phyloP scores from a whole-genome alignment of 2,797 vertebrate genomes.

The Alauda arvensis region DNA sequence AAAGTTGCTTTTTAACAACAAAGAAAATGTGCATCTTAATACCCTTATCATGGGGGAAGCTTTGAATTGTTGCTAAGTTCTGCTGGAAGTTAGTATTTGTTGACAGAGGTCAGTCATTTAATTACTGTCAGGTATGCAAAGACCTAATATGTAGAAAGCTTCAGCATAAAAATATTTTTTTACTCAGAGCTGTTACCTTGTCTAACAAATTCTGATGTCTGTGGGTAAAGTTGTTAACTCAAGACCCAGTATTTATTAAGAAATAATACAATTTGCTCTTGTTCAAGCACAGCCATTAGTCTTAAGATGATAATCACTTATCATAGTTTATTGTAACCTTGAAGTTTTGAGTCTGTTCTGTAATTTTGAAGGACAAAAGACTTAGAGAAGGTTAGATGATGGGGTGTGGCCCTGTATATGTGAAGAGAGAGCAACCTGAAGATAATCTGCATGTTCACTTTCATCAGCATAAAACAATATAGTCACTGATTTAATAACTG shows the following conservation, averaged over 20 bases:
- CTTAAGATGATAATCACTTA: background rate
- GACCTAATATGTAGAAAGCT: background rate
- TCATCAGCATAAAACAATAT: background rate
- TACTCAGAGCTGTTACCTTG: background rate
- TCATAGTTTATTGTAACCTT: background rate
- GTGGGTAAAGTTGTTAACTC: background rate
- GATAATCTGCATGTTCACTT: background rate
- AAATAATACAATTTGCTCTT: background rate
- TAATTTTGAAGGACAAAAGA: background rate
- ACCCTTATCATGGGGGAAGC: background rate
- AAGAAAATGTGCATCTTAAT: background rate
- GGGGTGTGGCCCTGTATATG: background rate
- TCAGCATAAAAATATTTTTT: background rate
- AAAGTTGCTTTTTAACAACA: background rate
- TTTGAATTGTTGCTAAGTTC: background rate
- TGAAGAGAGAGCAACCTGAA: background rate
- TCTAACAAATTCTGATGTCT: background rate
- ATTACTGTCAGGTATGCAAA: background rate
- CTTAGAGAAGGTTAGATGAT: background rate
- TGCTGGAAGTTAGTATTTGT: background rate
- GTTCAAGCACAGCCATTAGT: background rate
- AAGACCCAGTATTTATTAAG: background rate
- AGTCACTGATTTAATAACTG: background rate
- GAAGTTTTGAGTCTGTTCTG: background rate
- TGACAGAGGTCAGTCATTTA: background rate